phyloP scores from a whole-genome alignment of 1,140 invertebrate species.

The Formica selysi region DNA sequence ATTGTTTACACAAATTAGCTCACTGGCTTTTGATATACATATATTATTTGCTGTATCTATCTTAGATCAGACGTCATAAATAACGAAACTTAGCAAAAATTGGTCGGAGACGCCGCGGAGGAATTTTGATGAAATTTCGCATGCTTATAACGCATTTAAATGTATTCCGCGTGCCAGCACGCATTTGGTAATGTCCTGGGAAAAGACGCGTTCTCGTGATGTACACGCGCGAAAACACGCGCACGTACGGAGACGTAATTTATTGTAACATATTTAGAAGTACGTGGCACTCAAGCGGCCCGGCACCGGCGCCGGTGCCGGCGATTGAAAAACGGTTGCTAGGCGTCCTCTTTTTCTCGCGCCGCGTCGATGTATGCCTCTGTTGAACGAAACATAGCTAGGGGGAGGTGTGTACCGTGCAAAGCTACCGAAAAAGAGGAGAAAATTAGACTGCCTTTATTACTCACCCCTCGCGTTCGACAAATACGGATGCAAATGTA shows the following conservation, averaged over 20 bases:
- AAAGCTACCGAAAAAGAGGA: slow-evolving; percentile 74
- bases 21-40: background rate
- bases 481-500: slow-evolving; percentile 75
- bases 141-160: slow-evolving; percentile 40
- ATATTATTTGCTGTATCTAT: background rate
- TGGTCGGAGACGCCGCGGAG: slow-evolving; percentile 2
- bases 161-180: slow-evolving; percentile 35
- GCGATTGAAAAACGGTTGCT: slow-evolving; percentile 49
- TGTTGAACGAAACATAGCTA: slow-evolving; percentile 45
- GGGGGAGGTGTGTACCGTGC: slow-evolving; percentile 45
- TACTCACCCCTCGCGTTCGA: slow-evolving; percentile 68
- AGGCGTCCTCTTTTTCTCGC: slow-evolving; percentile 28
- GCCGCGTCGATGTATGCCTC: slow-evolving; percentile 19
- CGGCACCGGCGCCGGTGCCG: background rate
- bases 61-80: background rate
- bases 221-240: slow-evolving; percentile 39
- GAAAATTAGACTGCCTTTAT: slow-evolving; percentile 76
- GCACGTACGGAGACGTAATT: slow-evolving; percentile 36
- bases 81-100: slow-evolving; percentile 28
- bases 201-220: slow-evolving; percentile 9
- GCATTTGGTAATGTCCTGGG: slow-evolving; percentile 24
- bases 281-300: slow-evolving; percentile 37
- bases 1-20: background rate
- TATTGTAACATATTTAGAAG: slow-evolving; percentile 44
- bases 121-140: slow-evolving; percentile 40